Base-by-base conservation (phyloP, 2,888 invertebrate genomes). In the Galerucella calmariensis region DNA sequence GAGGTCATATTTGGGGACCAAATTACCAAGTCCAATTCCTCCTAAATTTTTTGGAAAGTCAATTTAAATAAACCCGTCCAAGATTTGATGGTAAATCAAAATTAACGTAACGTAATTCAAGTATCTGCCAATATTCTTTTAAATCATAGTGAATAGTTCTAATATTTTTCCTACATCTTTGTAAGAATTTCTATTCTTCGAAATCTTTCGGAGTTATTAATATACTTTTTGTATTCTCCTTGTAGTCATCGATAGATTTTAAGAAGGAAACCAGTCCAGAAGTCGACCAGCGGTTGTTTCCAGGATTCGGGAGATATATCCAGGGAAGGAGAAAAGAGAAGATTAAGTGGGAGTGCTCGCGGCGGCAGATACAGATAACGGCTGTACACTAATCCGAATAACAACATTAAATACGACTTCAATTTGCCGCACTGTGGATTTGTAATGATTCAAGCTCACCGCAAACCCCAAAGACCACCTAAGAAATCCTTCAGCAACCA, bases 401-500 rank as follows among this genome's bases (percentile, higher is more conserved):
- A 88, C 88, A 88, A 88, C 88, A 88, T 88, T 88, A 88, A 88
- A 88, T 88, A 88, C 88, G 87, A 86, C 87, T 88, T 86, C 88
- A 88, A 88, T 88, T 88, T 88, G 87, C 88, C 88, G 88, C 88
- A 86, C 87, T 87, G 88, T 88, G 88, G 87, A 87, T 87, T 87
- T 84, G 85, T 85, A 86, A 86, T 85, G 83, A 86, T 86, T 85
- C 83, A 83, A 81, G 82, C 81, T 84, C 81, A 84, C 84, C 85
- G 84, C 85, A 85, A 85, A 83, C 85, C 84, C 84, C 82, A 72
- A 75, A 78, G 77, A 76, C 78, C 78, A 80, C 79, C 81, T 81
- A 81, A 80, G 79, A 81, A 81, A 81, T 82, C 82, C 82, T 80
- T 81, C 80, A 81, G 63, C 46, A 46, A 65, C 44, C 63, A 27